Percentiles rank a stretch among this genome's conserved stretches.
Evolutionary conservation across 23 tunicate genomes (phyloP).

Genomic region (Halocynthia roretzi): DNA sequence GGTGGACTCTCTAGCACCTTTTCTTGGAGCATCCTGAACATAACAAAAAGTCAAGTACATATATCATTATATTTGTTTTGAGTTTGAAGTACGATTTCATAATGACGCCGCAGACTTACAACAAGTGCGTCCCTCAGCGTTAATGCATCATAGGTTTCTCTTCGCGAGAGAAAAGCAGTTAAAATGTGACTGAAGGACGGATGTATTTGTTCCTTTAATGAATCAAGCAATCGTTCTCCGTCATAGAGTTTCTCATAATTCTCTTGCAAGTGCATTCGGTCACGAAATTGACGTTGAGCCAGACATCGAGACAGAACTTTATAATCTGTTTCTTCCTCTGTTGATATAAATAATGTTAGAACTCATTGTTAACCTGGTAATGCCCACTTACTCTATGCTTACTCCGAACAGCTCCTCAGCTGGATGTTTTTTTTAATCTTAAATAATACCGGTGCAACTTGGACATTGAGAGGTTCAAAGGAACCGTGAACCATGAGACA

Average conservation of each 20-base stretch:
- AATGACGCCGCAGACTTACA: background rate
- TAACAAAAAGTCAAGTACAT: background rate
- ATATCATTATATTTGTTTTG: background rate
- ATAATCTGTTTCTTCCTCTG: background rate
- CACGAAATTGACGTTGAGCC: constrained; percentile 12
- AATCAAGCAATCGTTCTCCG: constrained; percentile 11
- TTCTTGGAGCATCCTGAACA: constrained; percentile 25
- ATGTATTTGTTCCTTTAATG: constrained; percentile 8
- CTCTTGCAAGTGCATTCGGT: constrained; percentile 20
- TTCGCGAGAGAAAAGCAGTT: constrained; percentile 14
- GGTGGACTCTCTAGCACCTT: constrained; percentile 18
- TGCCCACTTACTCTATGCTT: too few relatives aligned
- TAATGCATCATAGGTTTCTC: constrained; percentile 25
- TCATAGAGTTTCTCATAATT: constrained; percentile 10
- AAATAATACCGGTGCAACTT: too few relatives aligned
- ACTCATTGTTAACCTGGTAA: too few relatives aligned
- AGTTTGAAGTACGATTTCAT: background rate
- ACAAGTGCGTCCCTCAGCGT: constrained; percentile 16
- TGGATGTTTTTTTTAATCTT: too few relatives aligned
- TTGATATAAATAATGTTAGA: too few relatives aligned
- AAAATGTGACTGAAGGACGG: constrained; percentile 18
- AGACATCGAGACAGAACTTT: constrained; percentile 12
- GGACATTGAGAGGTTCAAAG: too few relatives aligned
- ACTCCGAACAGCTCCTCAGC: too few relatives aligned
- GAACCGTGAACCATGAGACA: too few relatives aligned